Conservation (phyloP, 2,888 invertebrate genomes). For the Mesodorylaimus sp. region DNA sequence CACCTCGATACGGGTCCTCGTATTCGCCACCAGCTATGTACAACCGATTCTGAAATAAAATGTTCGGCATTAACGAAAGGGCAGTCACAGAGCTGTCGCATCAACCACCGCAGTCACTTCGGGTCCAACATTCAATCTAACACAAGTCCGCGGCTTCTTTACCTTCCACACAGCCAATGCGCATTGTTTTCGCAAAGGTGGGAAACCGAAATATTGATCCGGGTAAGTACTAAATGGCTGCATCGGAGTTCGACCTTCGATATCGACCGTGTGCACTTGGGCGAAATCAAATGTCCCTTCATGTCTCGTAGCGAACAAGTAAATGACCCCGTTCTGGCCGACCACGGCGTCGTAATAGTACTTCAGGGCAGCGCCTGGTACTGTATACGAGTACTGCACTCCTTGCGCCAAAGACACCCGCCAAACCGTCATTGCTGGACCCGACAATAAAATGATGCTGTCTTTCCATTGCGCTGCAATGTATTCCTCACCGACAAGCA, state of each 20-base stretch:
- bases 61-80: neutral
- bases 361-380: neutral
- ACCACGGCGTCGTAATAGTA: slow-evolving; percentile 10
- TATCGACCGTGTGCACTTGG: slow-evolving; percentile 5
- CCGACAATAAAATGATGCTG: neutral
- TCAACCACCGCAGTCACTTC: no score
- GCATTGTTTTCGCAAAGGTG: slow-evolving; percentile 2
- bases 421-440: slow-evolving; percentile 4
- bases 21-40: slow-evolving; percentile 3
- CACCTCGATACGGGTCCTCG: neutral
- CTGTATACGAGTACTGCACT: neutral
- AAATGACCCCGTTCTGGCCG: slow-evolving; percentile 3
- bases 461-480: slow-evolving; percentile 3
- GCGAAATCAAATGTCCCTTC: slow-evolving; percentile 7
- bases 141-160: no score
- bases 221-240: neutral
- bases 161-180: slow-evolving; percentile 6
- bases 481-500: slow-evolving; percentile 7
- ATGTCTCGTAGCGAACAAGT: slow-evolving; percentile 1
- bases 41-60: neutral
- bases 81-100: neutral
- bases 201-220: slow-evolving; percentile 2
- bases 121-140: no score
- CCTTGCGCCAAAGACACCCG: neutral
- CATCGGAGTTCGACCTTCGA: slow-evolving; percentile 9